A percentile compares a stretch with the other conserved stretches of the same genome.
These are phyloP conservation scores for Aphodius granarius DNA, from an alignment of 2,888 invertebrate species.

Conservation along the genomic window DNA sequence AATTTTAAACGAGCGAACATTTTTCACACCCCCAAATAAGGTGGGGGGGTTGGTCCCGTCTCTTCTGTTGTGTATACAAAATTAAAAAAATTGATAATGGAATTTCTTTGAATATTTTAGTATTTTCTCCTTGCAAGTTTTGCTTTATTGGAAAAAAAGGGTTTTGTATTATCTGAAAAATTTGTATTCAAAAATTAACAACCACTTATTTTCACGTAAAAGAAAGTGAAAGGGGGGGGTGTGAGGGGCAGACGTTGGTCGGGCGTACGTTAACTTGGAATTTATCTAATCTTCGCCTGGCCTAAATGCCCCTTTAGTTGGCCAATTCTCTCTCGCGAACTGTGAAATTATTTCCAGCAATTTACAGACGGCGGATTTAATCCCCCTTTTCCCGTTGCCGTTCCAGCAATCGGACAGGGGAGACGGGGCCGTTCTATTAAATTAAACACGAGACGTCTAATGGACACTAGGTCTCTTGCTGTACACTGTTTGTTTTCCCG, in stretches of 20 bases:
- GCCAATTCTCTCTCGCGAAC: slow-evolving; percentile 3
- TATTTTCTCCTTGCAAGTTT: too few species aligned
- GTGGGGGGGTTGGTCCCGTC: too few species aligned
- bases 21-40: neutral
- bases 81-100: too few species aligned
- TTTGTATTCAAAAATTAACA: too few species aligned
- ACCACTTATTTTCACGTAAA: neutral
- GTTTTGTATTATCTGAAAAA: too few species aligned
- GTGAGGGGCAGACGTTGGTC: neutral
- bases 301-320: neutral
- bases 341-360: slow-evolving; percentile 15
- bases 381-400: neutral
- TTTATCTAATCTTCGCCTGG: neutral
- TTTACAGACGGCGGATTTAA: slow-evolving; percentile 6
- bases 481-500: neutral
- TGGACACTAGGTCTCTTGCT: neutral
- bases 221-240: neutral
- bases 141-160: too few species aligned
- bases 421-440: slow-evolving; percentile 7
- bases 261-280: neutral
- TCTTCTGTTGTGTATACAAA: neutral
- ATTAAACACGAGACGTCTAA: neutral
- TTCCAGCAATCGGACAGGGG: neutral
- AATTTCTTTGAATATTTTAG: too few species aligned
- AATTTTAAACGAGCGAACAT: neutral